Base-by-base conservation (phyloP, 2,888 invertebrate genomes). In the Schizaphis graminum region DNA sequence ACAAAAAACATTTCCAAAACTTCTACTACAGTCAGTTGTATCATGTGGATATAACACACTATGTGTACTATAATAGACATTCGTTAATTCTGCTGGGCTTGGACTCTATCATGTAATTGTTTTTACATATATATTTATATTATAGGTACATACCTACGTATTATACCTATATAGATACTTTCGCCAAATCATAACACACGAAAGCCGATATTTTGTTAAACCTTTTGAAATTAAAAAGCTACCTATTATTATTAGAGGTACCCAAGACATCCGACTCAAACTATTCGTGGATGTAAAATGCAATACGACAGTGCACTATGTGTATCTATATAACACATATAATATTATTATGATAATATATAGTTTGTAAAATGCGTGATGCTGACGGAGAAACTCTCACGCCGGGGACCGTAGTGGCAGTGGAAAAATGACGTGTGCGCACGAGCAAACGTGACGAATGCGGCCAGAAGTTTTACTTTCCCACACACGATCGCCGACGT, bases 391-490 rank as follows among this genome's bases (percentile, higher is more conserved):
- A 35, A 35, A 88, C 88, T 88, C 87, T 87, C 88, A 88, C 88
- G 53, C 88, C 5, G 53, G 53, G 53, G 21, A 53, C 21, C 5
- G 13, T 47, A 47, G 88, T 1, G 87, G 47, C 44, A 67, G 41
- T 77, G 77, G 21, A 35, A 77, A 44, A 77, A 77, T 21, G 77
- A 35, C 77, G 47, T 44, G 91, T 24, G 49, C 44, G 61, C 13
- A 21, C 41, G 77, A 28, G 10, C 16, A n/a, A 61, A 86, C 49
- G 93, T 94, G 90, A 86, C 93, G 93, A 94, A 94, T 90, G 21
- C 49, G 85, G 85, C 84, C 93, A 94, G 93, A 94, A 94, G 93
- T 94, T 91, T 53, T n/a, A 67, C 49, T 94, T 94, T 94, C 93
- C 93, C 93, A 94, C 93, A 86, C 53, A 5, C 61, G 47, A n/a